Evolutionary conservation across 2,797 vertebrate species (phyloP).

Genomic region (Coregonus suidteri): DNA sequence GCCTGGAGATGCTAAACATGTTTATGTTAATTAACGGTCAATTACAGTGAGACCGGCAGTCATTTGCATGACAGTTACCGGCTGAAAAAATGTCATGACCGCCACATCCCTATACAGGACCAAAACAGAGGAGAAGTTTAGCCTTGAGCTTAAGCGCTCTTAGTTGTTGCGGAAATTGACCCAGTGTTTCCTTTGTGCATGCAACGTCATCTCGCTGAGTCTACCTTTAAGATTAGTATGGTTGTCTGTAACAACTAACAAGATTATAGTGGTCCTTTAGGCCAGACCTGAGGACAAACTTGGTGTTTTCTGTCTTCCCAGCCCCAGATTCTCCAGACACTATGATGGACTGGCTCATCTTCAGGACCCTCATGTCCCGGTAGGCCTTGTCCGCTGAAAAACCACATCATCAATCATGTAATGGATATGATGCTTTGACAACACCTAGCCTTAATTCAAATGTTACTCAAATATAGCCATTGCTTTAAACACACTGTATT

Average conservation of each 20-base stretch:
- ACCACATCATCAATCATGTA: constrained; percentile 14
- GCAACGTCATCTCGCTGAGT: not conserved
- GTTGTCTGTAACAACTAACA: not conserved
- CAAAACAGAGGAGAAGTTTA: not conserved
- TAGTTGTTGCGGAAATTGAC: not conserved
- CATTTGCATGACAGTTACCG: too few relatives aligned
- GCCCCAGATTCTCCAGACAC: constrained; percentile 99
- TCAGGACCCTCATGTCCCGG: constrained; percentile 97
- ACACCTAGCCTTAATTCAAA: not conserved
- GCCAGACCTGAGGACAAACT: constrained; percentile 93
- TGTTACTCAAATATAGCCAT: not conserved
- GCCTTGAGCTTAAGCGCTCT: not conserved
- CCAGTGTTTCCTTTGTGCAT: too few relatives aligned
- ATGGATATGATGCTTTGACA: not conserved
- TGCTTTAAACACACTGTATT: not conserved
- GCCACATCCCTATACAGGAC: too few relatives aligned
- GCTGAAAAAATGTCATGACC: too few relatives aligned
- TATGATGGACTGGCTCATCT: constrained; percentile 98
- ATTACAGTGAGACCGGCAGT: too few relatives aligned
- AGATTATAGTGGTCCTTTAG: not conserved
- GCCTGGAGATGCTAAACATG: too few relatives aligned
- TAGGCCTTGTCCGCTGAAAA: constrained; percentile 93
- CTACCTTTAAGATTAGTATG: not conserved
- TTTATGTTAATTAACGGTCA: too few relatives aligned
- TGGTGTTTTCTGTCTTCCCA: constrained; percentile 99